Evolutionary conservation across 2,888 invertebrate species (phyloP).

Genomic region (Buathra laborator): DNA sequence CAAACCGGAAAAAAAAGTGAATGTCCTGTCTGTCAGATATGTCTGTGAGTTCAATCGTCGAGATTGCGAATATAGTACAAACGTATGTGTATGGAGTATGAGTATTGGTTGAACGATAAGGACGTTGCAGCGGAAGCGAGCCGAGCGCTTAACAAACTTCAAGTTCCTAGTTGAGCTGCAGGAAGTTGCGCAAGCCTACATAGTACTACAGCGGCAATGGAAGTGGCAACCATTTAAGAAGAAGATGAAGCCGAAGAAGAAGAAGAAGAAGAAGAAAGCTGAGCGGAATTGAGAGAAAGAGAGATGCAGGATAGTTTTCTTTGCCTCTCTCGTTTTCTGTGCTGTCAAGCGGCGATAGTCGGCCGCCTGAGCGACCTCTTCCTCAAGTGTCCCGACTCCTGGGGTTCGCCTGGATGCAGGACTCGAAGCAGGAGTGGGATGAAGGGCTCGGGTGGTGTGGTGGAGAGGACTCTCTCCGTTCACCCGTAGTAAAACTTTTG

Average conservation of each 20-base stretch:
- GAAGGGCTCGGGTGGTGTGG: background rate
- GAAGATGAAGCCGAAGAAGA: slow-evolving; percentile 25
- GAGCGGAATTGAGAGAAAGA: background rate
- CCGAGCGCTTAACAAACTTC: slow-evolving; percentile 50
- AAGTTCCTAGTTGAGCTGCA: slow-evolving; percentile 41
- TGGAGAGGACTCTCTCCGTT: slow-evolving; percentile 22
- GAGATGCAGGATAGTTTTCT: slow-evolving; percentile 34
- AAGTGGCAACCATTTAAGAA: slow-evolving; percentile 22
- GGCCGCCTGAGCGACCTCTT: slow-evolving; percentile 27
- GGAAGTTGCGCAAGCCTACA: slow-evolving; percentile 28
- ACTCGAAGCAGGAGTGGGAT: slow-evolving; percentile 41
- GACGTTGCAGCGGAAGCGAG: slow-evolving; percentile 49
- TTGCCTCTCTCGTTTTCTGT: slow-evolving; percentile 45
- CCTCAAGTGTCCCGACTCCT: slow-evolving; percentile 2
- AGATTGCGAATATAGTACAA: background rate
- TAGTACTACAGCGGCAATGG: background rate
- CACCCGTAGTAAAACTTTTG: slow-evolving; percentile 66
- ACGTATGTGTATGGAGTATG: background rate
- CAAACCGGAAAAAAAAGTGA: background rate
- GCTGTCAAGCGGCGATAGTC: slow-evolving; percentile 62
- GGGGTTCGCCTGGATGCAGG: slow-evolving; percentile 22
- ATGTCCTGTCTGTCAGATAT: background rate
- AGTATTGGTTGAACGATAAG: slow-evolving; percentile 37
- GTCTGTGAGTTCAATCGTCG: background rate
- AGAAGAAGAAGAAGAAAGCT: slow-evolving; percentile 2